Evolutionary conservation across 2,797 vertebrate species (phyloP), one percentile per base, ranked within the genome.

Genomic region (Bovichtus variegatus): DNA sequence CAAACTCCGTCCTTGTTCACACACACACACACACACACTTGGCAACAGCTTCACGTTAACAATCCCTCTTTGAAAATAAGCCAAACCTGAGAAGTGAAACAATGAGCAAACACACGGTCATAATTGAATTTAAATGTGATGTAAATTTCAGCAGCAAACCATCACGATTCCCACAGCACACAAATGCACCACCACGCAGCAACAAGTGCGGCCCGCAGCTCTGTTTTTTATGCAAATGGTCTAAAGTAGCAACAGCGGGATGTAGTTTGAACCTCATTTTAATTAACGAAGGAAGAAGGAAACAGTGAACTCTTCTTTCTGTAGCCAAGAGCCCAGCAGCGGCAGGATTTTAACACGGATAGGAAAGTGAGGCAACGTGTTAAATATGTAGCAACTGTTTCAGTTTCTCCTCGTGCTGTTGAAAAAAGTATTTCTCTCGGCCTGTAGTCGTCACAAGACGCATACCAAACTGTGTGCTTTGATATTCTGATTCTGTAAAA

Each of bases 241-340:
- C 18, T 9, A 44, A 63, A 51, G 31, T 59, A 58, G 23, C 43
- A 31, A 13, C 47, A 21, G 21, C 9, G 5, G 9, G 27, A 43
- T 27, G 23, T 25, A n/a, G 34, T 47, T 43, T 36, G 23, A 63
- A 57, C 27, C 25, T 62, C 12, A 11, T 57, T 16, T 18, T 44
- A 6, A 58, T 51, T 50, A 10, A 53, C 53, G 9, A 72, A 43
- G 21, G 5, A 65, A 5, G 6, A 27, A 54, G 2, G 10, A 23
- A n/a, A n/a, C n/a, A n/a, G 25, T 44, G 43, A 68, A 73, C 57
- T 25, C 18, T 21, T 11, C 10, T 2, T 3, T 41, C 18, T 57
- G 54, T 18, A 23, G 49, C 66, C 40, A 60, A 29, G 31, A 59
- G 23, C 63, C 73, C 70, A 41, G 19, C 29, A 4, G 34, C 29